A percentile compares a stretch with the other conserved stretches of the same genome.
These are phyloP conservation scores for Drosophila trichaetosa DNA, from an alignment of 2,888 invertebrate species.

Conservation along the genomic window DNA sequence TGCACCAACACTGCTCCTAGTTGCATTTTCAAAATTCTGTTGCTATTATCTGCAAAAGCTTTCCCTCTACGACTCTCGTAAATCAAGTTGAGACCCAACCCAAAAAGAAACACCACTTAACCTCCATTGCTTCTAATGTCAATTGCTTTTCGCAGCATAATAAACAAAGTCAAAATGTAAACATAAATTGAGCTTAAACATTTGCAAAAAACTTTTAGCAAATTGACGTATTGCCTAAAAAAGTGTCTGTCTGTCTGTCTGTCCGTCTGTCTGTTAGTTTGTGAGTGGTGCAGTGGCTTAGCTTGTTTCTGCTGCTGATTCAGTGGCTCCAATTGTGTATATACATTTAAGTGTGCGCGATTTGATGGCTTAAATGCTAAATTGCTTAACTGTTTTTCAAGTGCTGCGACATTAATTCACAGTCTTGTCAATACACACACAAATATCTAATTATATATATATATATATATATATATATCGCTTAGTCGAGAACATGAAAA, in stretches of 20 bases:
- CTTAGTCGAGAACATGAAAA: conserved; percentile 59
- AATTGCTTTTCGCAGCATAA: conserved; percentile 28
- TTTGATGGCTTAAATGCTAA: conserved; percentile 58
- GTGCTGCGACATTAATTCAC: conserved; percentile 71
- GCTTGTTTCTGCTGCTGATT: conserved; percentile 24
- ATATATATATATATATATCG: background rate
- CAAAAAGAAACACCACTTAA: conserved; percentile 53
- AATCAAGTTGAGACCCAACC: conserved; percentile 30
- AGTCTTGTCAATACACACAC: conserved; percentile 60
- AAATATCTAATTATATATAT: background rate
- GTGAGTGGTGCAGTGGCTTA: conserved; percentile 14
- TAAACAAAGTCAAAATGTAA: conserved; percentile 50
- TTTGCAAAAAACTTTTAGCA: conserved; percentile 72
- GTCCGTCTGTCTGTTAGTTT: conserved; percentile 8
- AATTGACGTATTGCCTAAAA: conserved; percentile 67
- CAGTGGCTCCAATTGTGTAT: conserved; percentile 36
- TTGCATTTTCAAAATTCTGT: background rate
- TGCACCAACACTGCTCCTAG: background rate
- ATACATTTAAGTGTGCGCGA: conserved; percentile 14
- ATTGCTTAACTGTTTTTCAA: conserved; percentile 62
- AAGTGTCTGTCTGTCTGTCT: conserved; percentile 9
- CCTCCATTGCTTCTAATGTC: conserved; percentile 44
- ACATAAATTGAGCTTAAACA: conserved; percentile 70
- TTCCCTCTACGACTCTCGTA: conserved; percentile 23
- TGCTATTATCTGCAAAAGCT: background rate